Evolutionary conservation across 1,140 invertebrate genomes (phyloP).

Genomic region (Heterodera carotae): DNA sequence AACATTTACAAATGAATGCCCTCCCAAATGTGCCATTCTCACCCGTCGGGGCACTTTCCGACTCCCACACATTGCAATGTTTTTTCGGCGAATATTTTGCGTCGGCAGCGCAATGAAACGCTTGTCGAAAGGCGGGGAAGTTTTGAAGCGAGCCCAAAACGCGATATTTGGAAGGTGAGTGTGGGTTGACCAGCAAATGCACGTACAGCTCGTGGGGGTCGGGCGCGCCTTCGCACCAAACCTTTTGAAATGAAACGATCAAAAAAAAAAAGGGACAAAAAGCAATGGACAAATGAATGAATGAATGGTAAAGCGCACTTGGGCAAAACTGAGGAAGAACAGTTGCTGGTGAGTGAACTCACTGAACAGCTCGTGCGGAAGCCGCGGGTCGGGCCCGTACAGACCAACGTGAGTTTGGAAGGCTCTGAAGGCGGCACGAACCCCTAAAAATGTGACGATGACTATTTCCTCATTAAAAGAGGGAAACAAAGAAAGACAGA

Average conservation of each 20-base stretch:
- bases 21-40: background rate
- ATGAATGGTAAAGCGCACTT: no score
- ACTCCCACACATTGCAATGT: conserved; percentile 57
- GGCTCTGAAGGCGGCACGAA: conserved; percentile 41
- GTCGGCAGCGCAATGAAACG: conserved; percentile 55
- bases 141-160: conserved; percentile 59
- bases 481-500: no score
- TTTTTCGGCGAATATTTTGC: conserved; percentile 47
- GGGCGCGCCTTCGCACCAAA: conserved; percentile 27
- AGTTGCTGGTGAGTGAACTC: conserved; percentile 51
- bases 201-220: conserved; percentile 3
- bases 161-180: conserved; percentile 55
- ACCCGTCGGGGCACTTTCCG: conserved; percentile 25
- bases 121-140: conserved; percentile 59
- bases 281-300: no score
- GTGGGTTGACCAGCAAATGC: conserved; percentile 32
- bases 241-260: background rate
- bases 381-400: conserved; percentile 40
- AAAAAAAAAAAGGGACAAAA: no score
- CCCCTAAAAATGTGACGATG: conserved; percentile 45
- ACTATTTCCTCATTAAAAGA: no score
- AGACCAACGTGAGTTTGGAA: conserved; percentile 31
- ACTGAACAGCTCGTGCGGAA: conserved; percentile 34
- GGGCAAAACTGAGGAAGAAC: conserved; percentile 51
- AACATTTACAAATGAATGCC: conserved; percentile 7